Conservation (phyloP, 2,113 vertebrate species). For the Furnarius figulus region DNA sequence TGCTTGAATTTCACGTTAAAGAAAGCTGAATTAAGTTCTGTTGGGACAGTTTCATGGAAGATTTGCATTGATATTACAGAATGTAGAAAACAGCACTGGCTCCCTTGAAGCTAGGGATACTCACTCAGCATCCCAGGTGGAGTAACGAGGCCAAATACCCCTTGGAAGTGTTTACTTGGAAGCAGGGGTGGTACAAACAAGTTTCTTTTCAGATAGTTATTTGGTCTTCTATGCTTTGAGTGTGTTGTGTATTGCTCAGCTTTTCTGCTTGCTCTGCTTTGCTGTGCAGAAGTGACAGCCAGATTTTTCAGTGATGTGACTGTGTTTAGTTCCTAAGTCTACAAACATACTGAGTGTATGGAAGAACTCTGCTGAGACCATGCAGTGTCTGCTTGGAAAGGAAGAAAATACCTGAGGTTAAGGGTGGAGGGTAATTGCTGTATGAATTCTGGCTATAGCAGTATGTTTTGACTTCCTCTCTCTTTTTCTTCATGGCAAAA, state of each 20-base stretch:
- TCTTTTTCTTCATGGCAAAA: not conserved
- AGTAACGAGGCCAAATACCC: not conserved
- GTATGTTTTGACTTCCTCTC: not conserved
- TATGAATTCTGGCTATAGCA: not conserved
- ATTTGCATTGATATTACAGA: not conserved
- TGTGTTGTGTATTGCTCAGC: not conserved
- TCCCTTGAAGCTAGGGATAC: not conserved
- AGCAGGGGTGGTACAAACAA: not conserved
- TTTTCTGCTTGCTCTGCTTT: not conserved
- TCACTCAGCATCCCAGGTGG: not conserved
- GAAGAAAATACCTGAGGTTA: not conserved
- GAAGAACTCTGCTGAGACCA: not conserved
- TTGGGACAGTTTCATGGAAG: not conserved
- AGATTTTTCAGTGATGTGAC: not conserved
- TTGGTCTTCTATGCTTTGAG: not conserved
- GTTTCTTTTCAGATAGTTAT: not conserved
- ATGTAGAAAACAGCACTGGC: not conserved
- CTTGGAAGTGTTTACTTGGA: not conserved
- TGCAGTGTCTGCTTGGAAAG: not conserved
- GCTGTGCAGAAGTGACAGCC: not conserved
- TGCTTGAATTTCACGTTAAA: not conserved
- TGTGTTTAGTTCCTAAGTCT: not conserved
- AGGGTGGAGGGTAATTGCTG: not conserved
- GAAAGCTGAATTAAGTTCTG: not conserved
- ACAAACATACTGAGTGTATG: accelerated